A percentile compares a stretch with the other conserved stretches of the same genome.
Evolutionary conservation across 1,140 invertebrate species (phyloP).

Genomic region (Drosophila elegans): DNA sequence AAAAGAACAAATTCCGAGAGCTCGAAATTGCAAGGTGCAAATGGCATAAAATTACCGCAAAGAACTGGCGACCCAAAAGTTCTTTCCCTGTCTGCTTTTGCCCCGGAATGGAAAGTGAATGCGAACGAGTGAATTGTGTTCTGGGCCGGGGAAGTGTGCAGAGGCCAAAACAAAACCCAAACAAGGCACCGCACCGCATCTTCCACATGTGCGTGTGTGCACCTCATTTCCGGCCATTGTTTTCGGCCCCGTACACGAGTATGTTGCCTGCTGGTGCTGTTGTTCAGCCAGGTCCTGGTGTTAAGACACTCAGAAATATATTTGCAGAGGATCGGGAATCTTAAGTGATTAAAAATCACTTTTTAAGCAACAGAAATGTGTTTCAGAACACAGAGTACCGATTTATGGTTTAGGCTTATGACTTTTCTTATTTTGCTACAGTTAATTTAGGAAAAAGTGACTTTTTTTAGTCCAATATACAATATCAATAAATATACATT

Average conservation of each 20-base stretch:
- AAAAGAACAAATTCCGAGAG: conserved; percentile 26
- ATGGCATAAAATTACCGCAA: conserved; percentile 75
- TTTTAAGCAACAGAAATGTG: too few species aligned
- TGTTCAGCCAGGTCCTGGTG: conserved; percentile 14
- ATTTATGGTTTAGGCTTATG: too few species aligned
- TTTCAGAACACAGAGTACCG: too few species aligned
- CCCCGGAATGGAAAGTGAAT: conserved; percentile 55
- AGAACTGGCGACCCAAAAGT: conserved; percentile 63
- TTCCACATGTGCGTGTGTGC: conserved; percentile 57
- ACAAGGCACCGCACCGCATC: conserved; percentile 42
- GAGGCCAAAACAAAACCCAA: conserved; percentile 36
- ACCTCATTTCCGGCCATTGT: conserved; percentile 80
- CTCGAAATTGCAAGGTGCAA: conserved; percentile 70
- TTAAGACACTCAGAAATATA: conserved; percentile 13
- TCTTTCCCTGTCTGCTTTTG: conserved; percentile 25
- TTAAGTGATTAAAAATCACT: too few species aligned
- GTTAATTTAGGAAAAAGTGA: too few species aligned
- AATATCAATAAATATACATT: too few species aligned
- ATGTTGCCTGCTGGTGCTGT: conserved; percentile 21
- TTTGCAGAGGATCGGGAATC: too few species aligned
- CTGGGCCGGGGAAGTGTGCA: neutral
- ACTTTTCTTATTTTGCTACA: too few species aligned
- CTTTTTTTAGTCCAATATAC: too few species aligned
- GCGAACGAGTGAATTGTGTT: neutral
- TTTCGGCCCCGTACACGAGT: conserved; percentile 51